These are phyloP conservation scores for Portunus trituberculatus DNA, from an alignment of 1,140 invertebrate genomes.

Conservation along the genomic window DNA sequence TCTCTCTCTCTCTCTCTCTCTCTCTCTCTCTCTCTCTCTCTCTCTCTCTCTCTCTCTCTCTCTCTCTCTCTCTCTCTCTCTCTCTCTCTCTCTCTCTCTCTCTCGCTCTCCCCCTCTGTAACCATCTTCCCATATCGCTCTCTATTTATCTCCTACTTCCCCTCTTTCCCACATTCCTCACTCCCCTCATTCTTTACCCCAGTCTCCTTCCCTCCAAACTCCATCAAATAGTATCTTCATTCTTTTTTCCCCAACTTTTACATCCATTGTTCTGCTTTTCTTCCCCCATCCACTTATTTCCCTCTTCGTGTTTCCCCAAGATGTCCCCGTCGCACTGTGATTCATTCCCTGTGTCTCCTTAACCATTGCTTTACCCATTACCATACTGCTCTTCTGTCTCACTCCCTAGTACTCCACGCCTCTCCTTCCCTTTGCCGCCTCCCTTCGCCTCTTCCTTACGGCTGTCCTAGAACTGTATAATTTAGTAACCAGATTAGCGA, in stretches of 20 bases:
- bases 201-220: background rate
- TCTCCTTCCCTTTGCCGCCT: background rate
- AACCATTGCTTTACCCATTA: background rate
- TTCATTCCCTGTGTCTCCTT: background rate
- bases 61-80: background rate
- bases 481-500: conserved; percentile 14
- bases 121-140: background rate
- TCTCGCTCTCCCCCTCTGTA: background rate
- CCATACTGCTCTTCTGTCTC: background rate
- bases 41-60: background rate
- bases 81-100: background rate
- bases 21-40: background rate
- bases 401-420: background rate
- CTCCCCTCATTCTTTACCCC: too few relatives aligned
- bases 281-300: background rate
- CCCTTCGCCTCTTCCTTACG: background rate
- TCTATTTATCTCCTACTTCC: too few relatives aligned
- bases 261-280: background rate
- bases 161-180: too few relatives aligned
- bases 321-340: background rate
- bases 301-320: background rate
- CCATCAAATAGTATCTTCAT: too few relatives aligned
- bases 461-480: background rate
- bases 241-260: background rate
- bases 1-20: background rate